phyloP scores from a whole-genome alignment of 2,797 vertebrate genomes.

The Chrosomus eos region DNA sequence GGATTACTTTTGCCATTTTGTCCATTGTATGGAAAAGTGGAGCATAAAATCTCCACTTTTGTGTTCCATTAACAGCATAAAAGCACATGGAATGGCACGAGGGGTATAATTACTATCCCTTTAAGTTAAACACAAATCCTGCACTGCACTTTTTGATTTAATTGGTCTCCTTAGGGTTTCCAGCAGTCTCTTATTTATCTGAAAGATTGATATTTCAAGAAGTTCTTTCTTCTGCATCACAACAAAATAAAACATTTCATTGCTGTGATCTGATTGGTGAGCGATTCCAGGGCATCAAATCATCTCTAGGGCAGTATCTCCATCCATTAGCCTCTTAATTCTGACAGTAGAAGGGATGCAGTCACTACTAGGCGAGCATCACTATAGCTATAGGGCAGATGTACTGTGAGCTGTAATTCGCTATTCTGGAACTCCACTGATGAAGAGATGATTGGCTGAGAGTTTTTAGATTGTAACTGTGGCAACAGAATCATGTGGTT shows the following conservation, averaged over 20 bases:
- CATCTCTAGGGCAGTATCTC: constrained; percentile 59
- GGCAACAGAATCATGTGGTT: constrained; percentile 58
- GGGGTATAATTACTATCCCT: not conserved
- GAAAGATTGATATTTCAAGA: not conserved
- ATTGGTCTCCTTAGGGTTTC: not conserved
- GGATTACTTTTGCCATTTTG: not conserved
- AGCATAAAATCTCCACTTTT: not conserved
- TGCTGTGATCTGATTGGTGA: constrained; percentile 62
- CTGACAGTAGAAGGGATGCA: constrained; percentile 62
- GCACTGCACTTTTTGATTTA: not conserved
- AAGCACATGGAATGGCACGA: not conserved
- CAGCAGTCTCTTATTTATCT: not conserved
- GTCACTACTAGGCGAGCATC: constrained; percentile 56
- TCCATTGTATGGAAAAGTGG: not conserved
- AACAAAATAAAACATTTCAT: not conserved
- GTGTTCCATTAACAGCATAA: not conserved
- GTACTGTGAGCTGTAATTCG: constrained; percentile 64
- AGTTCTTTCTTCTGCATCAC: not conserved
- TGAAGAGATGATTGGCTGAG: constrained; percentile 58
- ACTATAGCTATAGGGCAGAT: constrained; percentile 48
- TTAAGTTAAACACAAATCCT: not conserved
- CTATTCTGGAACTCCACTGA: constrained; percentile 60
- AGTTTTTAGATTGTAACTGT: constrained; percentile 57
- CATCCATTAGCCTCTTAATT: constrained; percentile 70
- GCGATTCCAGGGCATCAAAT: constrained; percentile 52